phyloP scores from a whole-genome alignment of 2,113 vertebrate species.

The Muntiacus muntjak region DNA sequence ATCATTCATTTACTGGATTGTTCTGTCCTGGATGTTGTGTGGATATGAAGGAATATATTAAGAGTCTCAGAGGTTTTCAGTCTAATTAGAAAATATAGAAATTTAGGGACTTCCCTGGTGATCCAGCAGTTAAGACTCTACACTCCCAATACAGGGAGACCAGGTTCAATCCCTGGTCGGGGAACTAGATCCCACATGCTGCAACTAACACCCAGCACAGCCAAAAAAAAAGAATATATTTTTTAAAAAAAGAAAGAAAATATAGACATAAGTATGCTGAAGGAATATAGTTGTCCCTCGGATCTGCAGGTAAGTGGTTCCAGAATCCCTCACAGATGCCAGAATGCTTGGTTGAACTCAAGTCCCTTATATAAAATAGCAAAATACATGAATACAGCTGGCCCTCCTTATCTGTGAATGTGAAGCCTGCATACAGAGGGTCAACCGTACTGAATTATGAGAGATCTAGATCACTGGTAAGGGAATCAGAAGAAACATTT shows the following conservation, averaged over 20 bases:
- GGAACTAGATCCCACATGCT: background rate
- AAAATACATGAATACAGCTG: background rate
- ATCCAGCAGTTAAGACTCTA: background rate
- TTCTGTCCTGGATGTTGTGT: background rate
- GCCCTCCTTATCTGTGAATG: background rate
- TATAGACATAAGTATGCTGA: background rate
- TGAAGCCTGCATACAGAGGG: background rate
- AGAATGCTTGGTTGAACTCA: background rate
- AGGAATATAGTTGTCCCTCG: background rate
- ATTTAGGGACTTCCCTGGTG: background rate
- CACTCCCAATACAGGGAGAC: background rate
- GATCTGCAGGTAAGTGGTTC: background rate
- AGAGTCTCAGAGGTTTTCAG: background rate
- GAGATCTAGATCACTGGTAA: background rate
- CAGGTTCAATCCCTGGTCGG: background rate
- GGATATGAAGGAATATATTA: background rate
- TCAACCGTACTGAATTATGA: background rate
- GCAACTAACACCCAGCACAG: background rate
- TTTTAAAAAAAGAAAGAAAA: background rate
- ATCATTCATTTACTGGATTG: background rate
- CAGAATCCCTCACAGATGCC: background rate
- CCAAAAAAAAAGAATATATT: background rate
- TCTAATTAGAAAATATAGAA: background rate
- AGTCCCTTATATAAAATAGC: background rate
- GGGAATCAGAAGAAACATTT: background rate